A percentile compares a stretch with the other conserved stretches of the same genome.
These are phyloP conservation scores for Hemistola chrysoprasaria DNA, from an alignment of 2,888 invertebrate genomes.

Conservation along the genomic window DNA sequence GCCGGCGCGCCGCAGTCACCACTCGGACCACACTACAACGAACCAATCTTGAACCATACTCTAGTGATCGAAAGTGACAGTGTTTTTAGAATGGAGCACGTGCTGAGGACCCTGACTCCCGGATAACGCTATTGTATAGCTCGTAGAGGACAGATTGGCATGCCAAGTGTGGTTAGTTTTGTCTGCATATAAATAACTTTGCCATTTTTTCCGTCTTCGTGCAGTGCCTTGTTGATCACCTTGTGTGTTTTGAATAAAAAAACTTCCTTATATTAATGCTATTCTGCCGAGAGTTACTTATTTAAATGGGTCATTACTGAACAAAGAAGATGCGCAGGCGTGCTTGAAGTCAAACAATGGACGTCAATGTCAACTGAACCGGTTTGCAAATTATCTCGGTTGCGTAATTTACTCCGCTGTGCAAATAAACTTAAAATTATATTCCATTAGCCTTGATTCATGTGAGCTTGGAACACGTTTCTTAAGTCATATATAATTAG, in stretches of 20 bases:
- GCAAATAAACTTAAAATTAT: constrained; percentile 23
- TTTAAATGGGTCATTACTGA: constrained; percentile 13
- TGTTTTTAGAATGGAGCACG: constrained; percentile 54
- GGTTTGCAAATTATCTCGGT: constrained; percentile 28
- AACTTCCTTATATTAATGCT: constrained; percentile 5
- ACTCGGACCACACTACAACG: constrained; percentile 53
- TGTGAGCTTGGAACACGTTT: constrained; percentile 26
- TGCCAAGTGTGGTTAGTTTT: constrained; percentile 26
- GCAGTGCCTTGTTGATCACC: constrained; percentile 1
- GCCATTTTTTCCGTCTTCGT: constrained; percentile 3
- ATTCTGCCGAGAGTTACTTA: constrained; percentile 2
- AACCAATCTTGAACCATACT: constrained; percentile 40
- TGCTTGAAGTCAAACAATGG: constrained; percentile 17
- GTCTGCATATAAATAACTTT: neutral
- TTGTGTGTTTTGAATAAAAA: constrained; percentile 1
- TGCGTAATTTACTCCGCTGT: constrained; percentile 28
- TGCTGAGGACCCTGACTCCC: constrained; percentile 36
- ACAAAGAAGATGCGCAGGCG: constrained; percentile 26
- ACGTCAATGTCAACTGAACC: constrained; percentile 39
- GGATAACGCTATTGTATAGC: constrained; percentile 40
- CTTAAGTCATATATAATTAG: constrained; percentile 16
- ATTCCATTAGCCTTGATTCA: constrained; percentile 30
- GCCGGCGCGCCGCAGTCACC: constrained; percentile 43
- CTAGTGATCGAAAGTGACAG: constrained; percentile 64
- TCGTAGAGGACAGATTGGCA: constrained; percentile 6